Percentiles rank a stretch among this genome's conserved stretches.
Evolutionary conservation across 2,113 vertebrate genomes (phyloP).

Genomic region (Leptosomus discolor): DNA sequence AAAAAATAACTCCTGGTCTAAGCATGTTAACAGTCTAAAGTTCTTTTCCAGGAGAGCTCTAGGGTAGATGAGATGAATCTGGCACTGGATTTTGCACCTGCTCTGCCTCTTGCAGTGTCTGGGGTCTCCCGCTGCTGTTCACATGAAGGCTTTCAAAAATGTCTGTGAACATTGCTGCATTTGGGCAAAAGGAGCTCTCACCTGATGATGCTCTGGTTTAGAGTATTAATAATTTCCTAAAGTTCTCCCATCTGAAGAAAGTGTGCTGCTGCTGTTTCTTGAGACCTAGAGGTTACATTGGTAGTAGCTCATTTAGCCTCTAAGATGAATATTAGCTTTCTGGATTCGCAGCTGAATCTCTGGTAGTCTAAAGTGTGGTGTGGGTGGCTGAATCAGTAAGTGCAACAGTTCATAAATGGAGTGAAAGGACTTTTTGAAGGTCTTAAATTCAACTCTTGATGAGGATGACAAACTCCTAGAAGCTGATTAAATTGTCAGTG

Average conservation of each 20-base stretch:
- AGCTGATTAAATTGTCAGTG: conserved; percentile 74
- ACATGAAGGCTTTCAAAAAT: not conserved
- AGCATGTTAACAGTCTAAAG: not conserved
- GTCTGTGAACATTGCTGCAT: not conserved
- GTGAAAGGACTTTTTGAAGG: conserved; percentile 45
- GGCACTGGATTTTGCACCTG: not conserved
- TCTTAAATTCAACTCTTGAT: conserved; percentile 42
- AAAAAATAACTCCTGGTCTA: not conserved
- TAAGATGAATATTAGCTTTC: not conserved
- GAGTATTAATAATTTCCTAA: not conserved
- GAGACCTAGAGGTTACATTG: not conserved
- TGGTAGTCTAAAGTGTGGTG: conserved; percentile 1
- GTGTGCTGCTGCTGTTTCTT: not conserved
- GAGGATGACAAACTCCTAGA: conserved; percentile 61
- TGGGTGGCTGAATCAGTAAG: conserved; percentile 44
- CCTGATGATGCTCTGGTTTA: not conserved
- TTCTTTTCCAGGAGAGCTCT: not conserved
- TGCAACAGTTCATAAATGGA: conserved; percentile 28
- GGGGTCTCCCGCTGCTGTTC: not conserved
- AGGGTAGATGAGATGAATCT: not conserved
- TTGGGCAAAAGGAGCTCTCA: not conserved
- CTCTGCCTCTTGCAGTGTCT: not conserved
- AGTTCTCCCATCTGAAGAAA: not conserved
- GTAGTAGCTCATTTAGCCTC: not conserved
- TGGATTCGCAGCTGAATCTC: conserved; percentile 1